Conservation (phyloP, 35 echinoderm and acorn worm species). For the Lytechinus variegatus region DNA sequence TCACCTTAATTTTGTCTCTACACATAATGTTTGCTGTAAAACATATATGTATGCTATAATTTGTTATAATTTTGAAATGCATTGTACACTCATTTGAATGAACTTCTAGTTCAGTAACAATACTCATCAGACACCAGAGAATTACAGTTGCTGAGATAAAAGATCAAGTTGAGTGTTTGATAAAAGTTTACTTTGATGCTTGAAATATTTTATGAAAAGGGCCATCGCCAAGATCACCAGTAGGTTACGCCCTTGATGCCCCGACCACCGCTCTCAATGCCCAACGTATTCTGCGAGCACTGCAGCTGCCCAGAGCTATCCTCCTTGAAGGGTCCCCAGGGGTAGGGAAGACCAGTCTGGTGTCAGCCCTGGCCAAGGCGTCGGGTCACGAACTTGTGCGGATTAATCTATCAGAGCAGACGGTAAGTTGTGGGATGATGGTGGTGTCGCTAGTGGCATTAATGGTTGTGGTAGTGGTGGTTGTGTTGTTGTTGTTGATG, state of each 20-base stretch:
- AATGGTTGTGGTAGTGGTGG: background rate
- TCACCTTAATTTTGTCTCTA: no score
- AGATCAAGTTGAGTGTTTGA: background rate
- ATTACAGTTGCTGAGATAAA: background rate
- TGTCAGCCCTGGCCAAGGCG: constrained; percentile 80
- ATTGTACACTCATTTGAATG: no score
- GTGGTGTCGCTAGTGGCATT: background rate
- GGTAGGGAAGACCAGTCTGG: constrained; percentile 89
- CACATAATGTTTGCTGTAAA: no score
- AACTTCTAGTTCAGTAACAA: no score
- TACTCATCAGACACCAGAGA: background rate
- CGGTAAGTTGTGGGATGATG: constrained; percentile 65
- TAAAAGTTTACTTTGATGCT: background rate
- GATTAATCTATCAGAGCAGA: constrained; percentile 96
- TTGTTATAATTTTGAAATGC: no score
- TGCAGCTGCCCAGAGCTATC: constrained; percentile 86
- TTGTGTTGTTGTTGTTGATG: background rate
- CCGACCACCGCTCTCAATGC: constrained; percentile 87
- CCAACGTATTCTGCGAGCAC: constrained; percentile 68
- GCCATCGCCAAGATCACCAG: background rate
- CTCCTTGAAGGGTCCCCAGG: constrained; percentile 90
- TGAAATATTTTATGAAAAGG: background rate
- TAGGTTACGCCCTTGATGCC: constrained; percentile 77
- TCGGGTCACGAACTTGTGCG: constrained; percentile 82
- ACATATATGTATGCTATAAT: no score